Percentiles rank a stretch among this genome's conserved stretches.
These are phyloP conservation scores for Parelbella ahira DNA, from an alignment of 2,888 invertebrate species.

Conservation along the genomic window DNA sequence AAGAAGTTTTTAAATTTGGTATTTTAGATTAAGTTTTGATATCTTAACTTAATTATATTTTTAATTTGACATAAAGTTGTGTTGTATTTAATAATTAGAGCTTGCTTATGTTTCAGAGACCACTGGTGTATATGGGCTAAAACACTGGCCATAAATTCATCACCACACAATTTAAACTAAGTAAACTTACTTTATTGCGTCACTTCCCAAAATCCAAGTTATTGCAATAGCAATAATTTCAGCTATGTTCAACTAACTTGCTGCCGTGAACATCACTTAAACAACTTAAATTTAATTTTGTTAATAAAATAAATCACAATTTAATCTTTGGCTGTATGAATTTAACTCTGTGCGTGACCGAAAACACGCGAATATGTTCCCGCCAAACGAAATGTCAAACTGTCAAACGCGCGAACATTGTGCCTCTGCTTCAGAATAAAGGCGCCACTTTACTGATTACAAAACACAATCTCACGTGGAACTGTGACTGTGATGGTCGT, in stretches of 20 bases:
- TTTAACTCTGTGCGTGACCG: constrained; percentile 38
- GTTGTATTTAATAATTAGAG: too few species aligned
- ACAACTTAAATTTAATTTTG: constrained; percentile 35
- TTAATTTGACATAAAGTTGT: too few species aligned
- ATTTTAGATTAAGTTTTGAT: too few species aligned
- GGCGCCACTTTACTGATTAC: constrained; percentile 78
- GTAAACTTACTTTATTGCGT: constrained; percentile 56
- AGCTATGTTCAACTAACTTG: constrained; percentile 65
- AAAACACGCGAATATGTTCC: constrained; percentile 55
- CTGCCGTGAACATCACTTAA: constrained; percentile 61
- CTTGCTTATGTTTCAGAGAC: constrained; percentile 72
- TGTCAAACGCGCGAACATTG: constrained; percentile 71
- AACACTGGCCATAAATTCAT: not conserved
- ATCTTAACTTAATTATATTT: too few species aligned
- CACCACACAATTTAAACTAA: too few species aligned
- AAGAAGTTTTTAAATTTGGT: too few species aligned
- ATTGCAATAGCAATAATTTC: constrained; percentile 71
- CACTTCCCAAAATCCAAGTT: constrained; percentile 66
- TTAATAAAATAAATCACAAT: constrained; percentile 44
- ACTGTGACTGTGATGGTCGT: constrained; percentile 53
- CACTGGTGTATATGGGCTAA: constrained; percentile 51
- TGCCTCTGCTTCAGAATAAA: constrained; percentile 68
- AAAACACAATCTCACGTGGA: constrained; percentile 77
- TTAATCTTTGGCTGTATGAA: constrained; percentile 39
- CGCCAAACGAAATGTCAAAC: constrained; percentile 77